Base-by-base conservation (phyloP, 2,888 invertebrate species). In the Melitaea athalia region DNA sequence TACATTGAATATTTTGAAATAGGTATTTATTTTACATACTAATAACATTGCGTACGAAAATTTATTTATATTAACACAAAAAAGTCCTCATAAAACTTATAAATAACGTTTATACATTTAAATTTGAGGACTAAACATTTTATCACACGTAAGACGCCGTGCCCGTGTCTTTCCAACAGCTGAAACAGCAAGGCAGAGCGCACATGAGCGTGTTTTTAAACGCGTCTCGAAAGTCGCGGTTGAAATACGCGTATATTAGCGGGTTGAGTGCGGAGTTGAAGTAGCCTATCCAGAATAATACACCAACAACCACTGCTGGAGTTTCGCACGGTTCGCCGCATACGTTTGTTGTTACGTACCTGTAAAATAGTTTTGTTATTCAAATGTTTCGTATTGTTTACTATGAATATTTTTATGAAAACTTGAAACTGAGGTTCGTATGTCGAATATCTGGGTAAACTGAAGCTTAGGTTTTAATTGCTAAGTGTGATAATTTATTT, bases 241-340 rank as follows among this genome's bases (percentile, higher is more conserved):
- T 98, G 93, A 98, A 98, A 89, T 98, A 98, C 74, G 98, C 98
- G 90, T 98, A 98, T 80, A 99, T 98, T 75, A 99, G 93, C 0
- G 99, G 99, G 89, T 99, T 99, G 68, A 99, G 93, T 63, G 98
- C 97, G 14, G 98, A 98, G 91, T 99, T 99, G 93, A 98, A 97
- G 93, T 99, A 99, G 70, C 99, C 99, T 79, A 99, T 97, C 99
- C 99, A 99, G 93, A 99, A 99, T 15, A 99, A 95, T 24, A 97
- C 95, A 12, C 97, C 96, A 65, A 98, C 98, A 8, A 99, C 95
- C 60, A 97, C 94, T 24, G 95, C 95, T 0, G 98, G 98, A 63
- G 97, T 96, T 76, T 95, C 94, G 88, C 98, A 98, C 5, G 95
- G 94, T 63, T 96, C 95, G 2, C 97, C 97, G 85, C 98, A 97